Evolutionary conservation across 2,888 invertebrate genomes (phyloP).

Genomic region (Drosophila monieri): DNA sequence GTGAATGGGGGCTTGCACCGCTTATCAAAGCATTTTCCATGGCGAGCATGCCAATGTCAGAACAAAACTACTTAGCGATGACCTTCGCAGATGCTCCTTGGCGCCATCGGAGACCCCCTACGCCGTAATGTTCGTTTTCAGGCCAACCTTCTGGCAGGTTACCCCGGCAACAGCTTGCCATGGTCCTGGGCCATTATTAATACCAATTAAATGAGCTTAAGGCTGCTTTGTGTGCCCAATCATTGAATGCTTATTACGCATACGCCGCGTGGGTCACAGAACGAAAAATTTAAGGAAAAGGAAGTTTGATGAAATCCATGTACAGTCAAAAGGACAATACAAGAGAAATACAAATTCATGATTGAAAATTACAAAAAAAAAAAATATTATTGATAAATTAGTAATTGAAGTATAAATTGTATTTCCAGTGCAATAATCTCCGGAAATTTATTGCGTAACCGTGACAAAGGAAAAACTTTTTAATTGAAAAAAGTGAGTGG

Average conservation of each 20-base stretch:
- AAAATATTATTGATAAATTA: neutral
- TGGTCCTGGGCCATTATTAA: slow-evolving; percentile 32
- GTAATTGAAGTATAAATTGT: neutral
- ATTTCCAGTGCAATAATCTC: slow-evolving; percentile 5
- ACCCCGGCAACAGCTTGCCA: slow-evolving; percentile 38
- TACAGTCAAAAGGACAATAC: neutral
- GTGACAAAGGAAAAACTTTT: slow-evolving; percentile 57
- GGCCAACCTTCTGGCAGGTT: slow-evolving; percentile 6
- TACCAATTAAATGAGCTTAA: slow-evolving; percentile 50
- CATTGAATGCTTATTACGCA: slow-evolving; percentile 56
- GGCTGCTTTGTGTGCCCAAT: slow-evolving; percentile 36
- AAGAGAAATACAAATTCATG: neutral
- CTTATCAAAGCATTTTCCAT: slow-evolving; percentile 33
- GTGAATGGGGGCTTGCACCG: slow-evolving; percentile 24
- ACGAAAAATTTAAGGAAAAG: neutral
- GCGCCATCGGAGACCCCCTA: neutral
- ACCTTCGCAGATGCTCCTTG: slow-evolving; percentile 22
- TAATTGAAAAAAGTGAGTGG: slow-evolving; percentile 54
- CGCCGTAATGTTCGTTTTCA: slow-evolving; percentile 5
- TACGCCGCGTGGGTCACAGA: slow-evolving; percentile 41
- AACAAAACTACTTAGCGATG: slow-evolving; percentile 50
- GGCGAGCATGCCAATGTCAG: slow-evolving; percentile 33
- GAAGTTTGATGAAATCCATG: neutral
- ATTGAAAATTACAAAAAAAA: neutral
- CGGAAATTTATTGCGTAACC: slow-evolving; percentile 48